These are phyloP conservation scores for Drosophila erecta DNA, from an alignment of 1,140 invertebrate genomes.

Conservation along the genomic window DNA sequence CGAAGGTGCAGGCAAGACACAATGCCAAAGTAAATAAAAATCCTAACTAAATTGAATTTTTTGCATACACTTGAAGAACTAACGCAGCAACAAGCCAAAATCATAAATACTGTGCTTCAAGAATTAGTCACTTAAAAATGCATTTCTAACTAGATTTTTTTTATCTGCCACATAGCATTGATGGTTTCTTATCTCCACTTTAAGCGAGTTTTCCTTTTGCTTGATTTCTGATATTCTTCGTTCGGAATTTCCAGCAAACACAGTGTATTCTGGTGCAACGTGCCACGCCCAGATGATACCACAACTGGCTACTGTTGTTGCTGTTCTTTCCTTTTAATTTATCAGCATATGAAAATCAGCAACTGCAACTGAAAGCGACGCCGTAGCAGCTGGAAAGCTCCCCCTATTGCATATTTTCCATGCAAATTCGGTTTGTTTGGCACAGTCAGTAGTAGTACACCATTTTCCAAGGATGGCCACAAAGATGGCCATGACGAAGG, in stretches of 20 bases:
- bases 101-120: neutral
- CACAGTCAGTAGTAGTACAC: constrained; percentile 1
- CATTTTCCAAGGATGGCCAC: constrained; percentile 1
- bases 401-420: constrained; percentile 29
- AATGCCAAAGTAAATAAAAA: constrained; percentile 70
- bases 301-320: constrained; percentile 11
- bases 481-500: constrained; percentile 46
- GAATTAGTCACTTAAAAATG: no score
- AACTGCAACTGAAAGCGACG: constrained; percentile 17
- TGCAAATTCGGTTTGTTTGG: constrained; percentile 42
- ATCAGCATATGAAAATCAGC: constrained; percentile 49
- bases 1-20: neutral
- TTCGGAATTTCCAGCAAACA: neutral
- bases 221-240: no score
- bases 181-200: no score
- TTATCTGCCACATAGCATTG: no score
- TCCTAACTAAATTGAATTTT: constrained; percentile 64
- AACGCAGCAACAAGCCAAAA: neutral
- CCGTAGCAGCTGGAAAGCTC: constrained; percentile 12
- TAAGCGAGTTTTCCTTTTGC: no score
- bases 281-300: constrained; percentile 41
- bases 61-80: constrained; percentile 32
- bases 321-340: constrained; percentile 33
- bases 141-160: no score
- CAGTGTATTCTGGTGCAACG: constrained; percentile 1